Evolutionary conservation across 2,113 vertebrate species (phyloP), one percentile per base, ranked within the genome.

Genomic region (Lamprologus tigripictilis): DNA sequence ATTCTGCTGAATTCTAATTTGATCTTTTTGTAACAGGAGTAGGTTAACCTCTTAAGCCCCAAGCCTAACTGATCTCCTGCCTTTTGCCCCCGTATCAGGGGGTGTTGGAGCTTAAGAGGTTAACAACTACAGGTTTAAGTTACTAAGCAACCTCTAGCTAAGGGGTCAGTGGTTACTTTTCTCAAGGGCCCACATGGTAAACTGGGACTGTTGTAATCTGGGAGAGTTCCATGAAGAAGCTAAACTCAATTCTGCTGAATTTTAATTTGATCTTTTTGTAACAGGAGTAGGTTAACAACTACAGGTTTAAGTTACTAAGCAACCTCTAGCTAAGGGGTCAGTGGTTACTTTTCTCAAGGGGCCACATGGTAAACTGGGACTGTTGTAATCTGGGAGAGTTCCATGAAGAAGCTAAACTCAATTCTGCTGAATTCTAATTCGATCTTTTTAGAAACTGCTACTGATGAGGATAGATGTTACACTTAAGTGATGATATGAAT

Each of bases 181-280:
- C 40, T 17, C 68, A 28, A 45, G 14, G 40, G 68, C 8, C 21
- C 68, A 26, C 21, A 3, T 71, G n/a, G 35, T 21, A 71, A 71
- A 0, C 1, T 23, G n/a, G 35, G 37, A 40, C 37, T 40, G 37
- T 40, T 40, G 37, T 40, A 40, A 53, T 0, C 8, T n/a, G 4
- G 47, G 57, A 45, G 42, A 45, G 42, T 45, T 45, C 42, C 42
- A 2, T 2, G 42, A 45, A 16, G 42, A 45, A 45, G 42, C 42
- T 45, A 45, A 45, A 16, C 42, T 45, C 42, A 45, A 45, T 45
- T 45, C 42, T 45, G 13, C 2, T 45, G 42, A 45, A 45, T 4
- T 14, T 2, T 45, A 45, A 45, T 45, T 14, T 0, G 3, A 42
- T 42, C 40, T 42, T 42, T 42, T 42, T 76, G 40, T 28, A 28